These are phyloP conservation scores for Oophaga sylvatica DNA, from an alignment of 2,797 vertebrate species.

Conservation along the genomic window DNA sequence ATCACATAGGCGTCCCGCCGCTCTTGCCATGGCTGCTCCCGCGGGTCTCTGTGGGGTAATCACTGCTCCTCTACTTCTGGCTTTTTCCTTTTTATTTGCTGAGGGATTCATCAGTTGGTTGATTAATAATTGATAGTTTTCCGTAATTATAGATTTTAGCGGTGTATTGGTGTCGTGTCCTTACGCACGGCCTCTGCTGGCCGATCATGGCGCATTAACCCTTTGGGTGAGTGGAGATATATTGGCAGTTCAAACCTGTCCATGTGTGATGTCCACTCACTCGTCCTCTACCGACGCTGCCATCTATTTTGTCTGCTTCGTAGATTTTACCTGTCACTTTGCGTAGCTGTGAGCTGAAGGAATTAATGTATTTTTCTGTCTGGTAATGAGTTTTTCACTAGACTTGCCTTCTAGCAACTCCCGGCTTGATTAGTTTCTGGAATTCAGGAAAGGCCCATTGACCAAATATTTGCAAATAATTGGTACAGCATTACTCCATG, in stretches of 20 bases:
- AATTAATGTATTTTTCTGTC: slow-evolving; percentile 20
- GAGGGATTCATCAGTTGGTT: slow-evolving; percentile 56
- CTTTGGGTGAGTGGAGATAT: neutral
- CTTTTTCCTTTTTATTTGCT: slow-evolving; percentile 14
- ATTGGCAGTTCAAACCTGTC: too few relatives aligned
- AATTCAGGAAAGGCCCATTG: slow-evolving; percentile 1
- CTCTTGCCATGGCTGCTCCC: neutral
- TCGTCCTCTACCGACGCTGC: neutral
- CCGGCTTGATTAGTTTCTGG: slow-evolving; percentile 11
- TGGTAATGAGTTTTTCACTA: slow-evolving; percentile 26
- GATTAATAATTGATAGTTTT: slow-evolving; percentile 70
- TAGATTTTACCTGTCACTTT: slow-evolving; percentile 32
- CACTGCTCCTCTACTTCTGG: slow-evolving; percentile 23
- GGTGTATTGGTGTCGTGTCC: slow-evolving; percentile 63
- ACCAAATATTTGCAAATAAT: slow-evolving; percentile 29
- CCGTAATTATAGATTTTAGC: slow-evolving; percentile 64
- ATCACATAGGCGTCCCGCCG: neutral
- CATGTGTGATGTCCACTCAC: neutral
- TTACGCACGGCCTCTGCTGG: neutral
- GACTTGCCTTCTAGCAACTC: slow-evolving; percentile 11
- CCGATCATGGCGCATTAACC: slow-evolving; percentile 4
- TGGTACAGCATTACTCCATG: neutral
- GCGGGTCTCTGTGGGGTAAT: slow-evolving; percentile 31
- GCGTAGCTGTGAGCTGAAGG: slow-evolving; percentile 8
- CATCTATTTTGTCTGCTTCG: neutral